Evolutionary conservation across 2,113 vertebrate genomes (phyloP).

Genomic region (Podarcis cretensis): DNA sequence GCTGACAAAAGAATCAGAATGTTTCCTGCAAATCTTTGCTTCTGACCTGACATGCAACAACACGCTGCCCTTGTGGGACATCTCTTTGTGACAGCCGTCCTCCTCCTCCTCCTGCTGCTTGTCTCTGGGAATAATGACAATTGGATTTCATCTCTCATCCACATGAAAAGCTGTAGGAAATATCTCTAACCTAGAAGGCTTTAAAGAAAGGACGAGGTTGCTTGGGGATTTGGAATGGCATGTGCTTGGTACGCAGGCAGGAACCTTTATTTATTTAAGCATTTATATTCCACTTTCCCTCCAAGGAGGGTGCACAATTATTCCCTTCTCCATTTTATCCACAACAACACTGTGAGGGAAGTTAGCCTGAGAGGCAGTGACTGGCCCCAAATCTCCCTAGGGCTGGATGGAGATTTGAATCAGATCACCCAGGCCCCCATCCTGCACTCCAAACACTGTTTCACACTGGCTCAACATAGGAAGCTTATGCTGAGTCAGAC

Average conservation of each 20-base stretch:
- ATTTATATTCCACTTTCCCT: too few relatives aligned
- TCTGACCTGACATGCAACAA: slow-evolving; percentile 21
- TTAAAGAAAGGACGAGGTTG: not conserved
- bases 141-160: not conserved
- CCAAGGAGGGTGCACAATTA: too few relatives aligned
- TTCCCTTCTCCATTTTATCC: too few relatives aligned
- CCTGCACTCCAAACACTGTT: too few relatives aligned
- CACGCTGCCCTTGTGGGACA: slow-evolving; percentile 14
- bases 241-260: not conserved
- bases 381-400: too few relatives aligned
- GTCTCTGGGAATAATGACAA: not conserved
- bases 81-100: not conserved
- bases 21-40: slow-evolving; percentile 40
- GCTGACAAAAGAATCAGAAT: slow-evolving; percentile 58
- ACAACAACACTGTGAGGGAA: too few relatives aligned
- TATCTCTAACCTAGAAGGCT: not conserved
- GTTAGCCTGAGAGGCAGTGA: too few relatives aligned
- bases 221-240: not conserved
- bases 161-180: not conserved
- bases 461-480: too few relatives aligned
- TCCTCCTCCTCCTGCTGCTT: not conserved
- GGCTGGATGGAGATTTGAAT: too few relatives aligned
- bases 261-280: too few relatives aligned
- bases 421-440: too few relatives aligned
- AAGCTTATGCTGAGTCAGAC: too few relatives aligned